phyloP scores from a whole-genome alignment of 2,888 invertebrate genomes.

The Drosophila subsilvestris region DNA sequence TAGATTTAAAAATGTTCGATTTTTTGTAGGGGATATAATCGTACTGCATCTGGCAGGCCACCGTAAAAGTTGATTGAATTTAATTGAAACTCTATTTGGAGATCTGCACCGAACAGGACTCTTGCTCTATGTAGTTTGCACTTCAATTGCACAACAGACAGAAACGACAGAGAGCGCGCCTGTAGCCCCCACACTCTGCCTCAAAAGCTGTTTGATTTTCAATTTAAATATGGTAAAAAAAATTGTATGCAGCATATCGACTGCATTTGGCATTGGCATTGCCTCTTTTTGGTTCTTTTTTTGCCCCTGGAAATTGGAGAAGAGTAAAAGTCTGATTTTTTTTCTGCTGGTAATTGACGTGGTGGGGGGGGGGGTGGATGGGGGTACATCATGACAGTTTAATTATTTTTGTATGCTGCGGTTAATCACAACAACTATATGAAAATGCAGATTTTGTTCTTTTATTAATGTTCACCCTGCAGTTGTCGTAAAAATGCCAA shows the following conservation, averaged over 20 bases:
- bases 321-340: not conserved
- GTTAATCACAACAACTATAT: conserved; percentile 38
- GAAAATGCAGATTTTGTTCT: conserved; percentile 16
- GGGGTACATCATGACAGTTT: conserved; percentile 61
- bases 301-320: not conserved
- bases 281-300: conserved; percentile 12
- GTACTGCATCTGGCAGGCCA: no score
- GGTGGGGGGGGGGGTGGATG: conserved; percentile 11
- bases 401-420: conserved; percentile 66
- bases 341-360: conserved; percentile 63
- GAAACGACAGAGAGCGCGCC: not conserved
- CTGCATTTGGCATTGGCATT: conserved; percentile 48
- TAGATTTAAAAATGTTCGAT: no score
- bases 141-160: conserved; percentile 37
- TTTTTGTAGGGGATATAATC: conserved; percentile 3
- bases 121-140: conserved; percentile 24
- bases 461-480: not conserved
- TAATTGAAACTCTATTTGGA: conserved; percentile 50
- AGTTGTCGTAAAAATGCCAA: not conserved
- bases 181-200: conserved; percentile 16
- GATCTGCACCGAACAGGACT: conserved; percentile 6
- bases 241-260: conserved; percentile 36
- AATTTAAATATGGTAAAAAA: conserved; percentile 54
- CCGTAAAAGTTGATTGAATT: conserved; percentile 40
- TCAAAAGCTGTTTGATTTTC: conserved; percentile 60